Conservation (phyloP, 2,113 vertebrate genomes). For the Rhagologus leucostigma region DNA sequence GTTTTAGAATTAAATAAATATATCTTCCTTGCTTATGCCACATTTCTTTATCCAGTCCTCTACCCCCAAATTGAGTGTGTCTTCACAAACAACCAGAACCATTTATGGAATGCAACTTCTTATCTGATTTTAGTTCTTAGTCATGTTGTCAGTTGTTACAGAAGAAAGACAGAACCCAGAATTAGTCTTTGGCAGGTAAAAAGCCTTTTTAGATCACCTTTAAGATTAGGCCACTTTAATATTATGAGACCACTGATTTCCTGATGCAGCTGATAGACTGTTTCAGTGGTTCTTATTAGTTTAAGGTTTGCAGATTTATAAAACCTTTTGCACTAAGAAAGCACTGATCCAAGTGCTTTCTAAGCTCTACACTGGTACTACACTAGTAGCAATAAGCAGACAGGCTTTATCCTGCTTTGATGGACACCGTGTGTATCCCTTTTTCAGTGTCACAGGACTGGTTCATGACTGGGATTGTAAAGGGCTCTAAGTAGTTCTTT, state of each 20-base stretch:
- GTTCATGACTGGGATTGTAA: background rate
- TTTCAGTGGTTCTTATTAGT: background rate
- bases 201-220: constrained; percentile 55
- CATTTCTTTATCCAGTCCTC: background rate
- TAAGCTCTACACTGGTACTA: background rate
- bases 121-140: constrained; percentile 43
- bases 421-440: background rate
- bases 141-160: constrained; percentile 35
- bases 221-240: constrained; percentile 39
- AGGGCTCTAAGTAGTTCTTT: background rate
- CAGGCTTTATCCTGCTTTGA: background rate
- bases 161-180: constrained; percentile 53
- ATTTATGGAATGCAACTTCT: constrained; percentile 57
- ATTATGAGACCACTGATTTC: constrained; percentile 2
- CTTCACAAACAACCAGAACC: constrained; percentile 13
- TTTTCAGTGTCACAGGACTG: background rate
- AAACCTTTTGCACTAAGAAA: background rate
- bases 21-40: background rate
- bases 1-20: background rate
- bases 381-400: background rate
- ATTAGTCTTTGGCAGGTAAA: constrained; percentile 52
- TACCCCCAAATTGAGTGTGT: background rate
- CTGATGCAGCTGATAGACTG: background rate
- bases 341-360: background rate
- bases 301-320: background rate